Conservation (phyloP, 1,140 invertebrate species). For the Penaeus chinensis region DNA sequence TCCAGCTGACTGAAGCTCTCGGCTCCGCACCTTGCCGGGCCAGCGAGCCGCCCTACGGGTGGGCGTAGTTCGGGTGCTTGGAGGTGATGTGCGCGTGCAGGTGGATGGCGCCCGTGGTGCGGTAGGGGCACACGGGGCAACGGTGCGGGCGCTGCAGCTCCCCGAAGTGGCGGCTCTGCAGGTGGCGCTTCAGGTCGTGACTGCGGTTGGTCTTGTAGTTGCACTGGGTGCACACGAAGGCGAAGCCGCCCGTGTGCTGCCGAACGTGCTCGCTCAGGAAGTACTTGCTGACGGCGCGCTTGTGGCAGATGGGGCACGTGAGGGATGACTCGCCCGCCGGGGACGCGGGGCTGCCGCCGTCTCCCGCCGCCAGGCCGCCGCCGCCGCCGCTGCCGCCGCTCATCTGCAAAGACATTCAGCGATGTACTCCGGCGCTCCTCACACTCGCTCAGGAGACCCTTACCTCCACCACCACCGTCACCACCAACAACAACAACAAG, state of each 20-base stretch:
- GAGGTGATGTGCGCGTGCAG: slow-evolving; percentile 28
- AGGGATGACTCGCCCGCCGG: neutral
- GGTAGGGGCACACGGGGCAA: slow-evolving; percentile 41
- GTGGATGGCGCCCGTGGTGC: slow-evolving; percentile 42
- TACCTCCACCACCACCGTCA: too few relatives aligned
- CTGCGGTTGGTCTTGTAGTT: slow-evolving; percentile 56
- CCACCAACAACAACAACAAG: too few relatives aligned
- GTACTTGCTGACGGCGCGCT: neutral
- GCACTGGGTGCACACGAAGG: slow-evolving; percentile 45
- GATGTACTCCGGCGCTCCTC: neutral
- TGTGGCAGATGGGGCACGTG: slow-evolving; percentile 39
- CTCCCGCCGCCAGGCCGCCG: neutral
- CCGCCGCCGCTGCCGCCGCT: slow-evolving; percentile 8
- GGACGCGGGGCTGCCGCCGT: neutral
- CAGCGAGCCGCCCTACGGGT: neutral
- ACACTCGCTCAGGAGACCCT: neutral
- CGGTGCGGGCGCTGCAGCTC: slow-evolving; percentile 36
- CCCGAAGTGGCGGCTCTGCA: slow-evolving; percentile 46
- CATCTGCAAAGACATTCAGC: slow-evolving; percentile 49
- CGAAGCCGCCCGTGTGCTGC: slow-evolving; percentile 45
- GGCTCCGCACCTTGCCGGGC: too few relatives aligned
- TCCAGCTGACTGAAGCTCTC: too few relatives aligned
- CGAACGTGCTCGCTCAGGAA: slow-evolving; percentile 38
- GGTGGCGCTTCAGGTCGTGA: slow-evolving; percentile 49
- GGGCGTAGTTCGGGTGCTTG: slow-evolving; percentile 34